Base-by-base conservation (phyloP, 1,140 invertebrate species). In the Leptinotarsa undecemlineata region DNA sequence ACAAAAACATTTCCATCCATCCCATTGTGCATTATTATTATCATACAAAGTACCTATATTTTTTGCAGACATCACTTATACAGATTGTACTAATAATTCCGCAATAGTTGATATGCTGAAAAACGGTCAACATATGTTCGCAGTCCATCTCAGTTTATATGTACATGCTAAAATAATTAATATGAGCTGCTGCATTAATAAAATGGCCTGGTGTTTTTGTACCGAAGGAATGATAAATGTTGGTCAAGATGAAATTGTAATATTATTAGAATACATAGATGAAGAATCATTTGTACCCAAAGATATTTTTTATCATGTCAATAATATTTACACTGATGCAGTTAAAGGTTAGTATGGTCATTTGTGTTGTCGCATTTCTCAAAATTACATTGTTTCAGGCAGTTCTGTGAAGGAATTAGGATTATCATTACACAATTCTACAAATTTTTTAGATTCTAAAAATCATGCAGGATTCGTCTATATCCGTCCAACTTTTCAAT, bases 391-490 rank as follows among this genome's bases (percentile, higher is more conserved):
- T 57, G 17, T 57, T 57, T 57, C 51, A 93, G 92, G 92, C 64
- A 89, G 89, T 19, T 90, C 91, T 6, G 89, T 94, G 42, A 90
- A 89, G 33, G 92, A 96, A 81, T 86, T 95, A 81, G 91, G 91
- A n/a, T 88, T 90, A 82, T 93, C 88, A 74, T 89, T 88, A 80
- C 90, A 88, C 69, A 87, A 89, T 48, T 88, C 85, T 57, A 85
- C 86, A 61, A 89, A 90, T 80, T 90, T 96, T 77, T 86, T 96
- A 61, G 93, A 90, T 63, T 93, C 92, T n/a, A 89, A 91, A 51
- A 93, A 96, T 74, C 93, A 95, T 81, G 92, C 92, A 48, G 95
- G 95, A 33, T 95, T 96, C 85, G 87, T 96, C 1, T 96, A 93
- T 79, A 91, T 96, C 72, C 87, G 92, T 71, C 92, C 94, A 20